phyloP scores from a whole-genome alignment of 2,797 vertebrate genomes.

The Gila robusta region DNA sequence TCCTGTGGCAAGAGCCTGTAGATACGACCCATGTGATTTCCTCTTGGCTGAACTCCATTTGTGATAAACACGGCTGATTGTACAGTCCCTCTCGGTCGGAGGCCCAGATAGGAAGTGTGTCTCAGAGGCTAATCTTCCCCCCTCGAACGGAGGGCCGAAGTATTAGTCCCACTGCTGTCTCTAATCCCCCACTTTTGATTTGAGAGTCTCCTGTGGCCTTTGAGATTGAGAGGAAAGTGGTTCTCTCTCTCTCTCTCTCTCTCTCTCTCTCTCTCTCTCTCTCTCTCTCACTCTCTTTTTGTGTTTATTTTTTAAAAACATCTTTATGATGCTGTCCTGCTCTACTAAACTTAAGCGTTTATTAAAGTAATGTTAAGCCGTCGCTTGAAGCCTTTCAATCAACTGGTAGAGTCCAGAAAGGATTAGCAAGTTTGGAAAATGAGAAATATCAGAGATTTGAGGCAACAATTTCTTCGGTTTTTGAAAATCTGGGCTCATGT shows the following conservation, averaged over 20 bases:
- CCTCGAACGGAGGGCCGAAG: constrained; percentile 68
- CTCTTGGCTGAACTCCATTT: constrained; percentile 59
- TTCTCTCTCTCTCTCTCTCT: background rate
- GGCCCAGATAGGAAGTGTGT: constrained; percentile 70
- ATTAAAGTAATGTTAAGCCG: constrained; percentile 78
- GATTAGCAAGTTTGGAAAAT: constrained; percentile 73
- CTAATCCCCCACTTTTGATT: constrained; percentile 68
- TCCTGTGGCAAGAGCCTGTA: constrained; percentile 28
- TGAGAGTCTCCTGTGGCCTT: constrained; percentile 65
- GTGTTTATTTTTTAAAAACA: constrained; percentile 46
- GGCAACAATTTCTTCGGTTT: constrained; percentile 54
- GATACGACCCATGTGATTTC: constrained; percentile 48
- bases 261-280: background rate
- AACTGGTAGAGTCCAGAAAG: constrained; percentile 61
- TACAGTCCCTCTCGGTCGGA: constrained; percentile 67
- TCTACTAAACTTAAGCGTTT: constrained; percentile 71
- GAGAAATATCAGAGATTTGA: constrained; percentile 68
- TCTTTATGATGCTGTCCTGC: constrained; percentile 62
- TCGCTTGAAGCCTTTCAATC: constrained; percentile 74
- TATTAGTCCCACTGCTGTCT: constrained; percentile 71
- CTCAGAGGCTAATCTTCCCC: constrained; percentile 69
- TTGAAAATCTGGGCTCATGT: background rate
- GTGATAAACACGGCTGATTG: constrained; percentile 65
- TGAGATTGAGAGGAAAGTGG: constrained; percentile 43
- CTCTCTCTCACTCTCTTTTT: background rate